Evolutionary conservation across 2,797 vertebrate genomes (phyloP), one percentile per base, ranked within the genome.

Genomic region (Arctocebus calabarensis): DNA sequence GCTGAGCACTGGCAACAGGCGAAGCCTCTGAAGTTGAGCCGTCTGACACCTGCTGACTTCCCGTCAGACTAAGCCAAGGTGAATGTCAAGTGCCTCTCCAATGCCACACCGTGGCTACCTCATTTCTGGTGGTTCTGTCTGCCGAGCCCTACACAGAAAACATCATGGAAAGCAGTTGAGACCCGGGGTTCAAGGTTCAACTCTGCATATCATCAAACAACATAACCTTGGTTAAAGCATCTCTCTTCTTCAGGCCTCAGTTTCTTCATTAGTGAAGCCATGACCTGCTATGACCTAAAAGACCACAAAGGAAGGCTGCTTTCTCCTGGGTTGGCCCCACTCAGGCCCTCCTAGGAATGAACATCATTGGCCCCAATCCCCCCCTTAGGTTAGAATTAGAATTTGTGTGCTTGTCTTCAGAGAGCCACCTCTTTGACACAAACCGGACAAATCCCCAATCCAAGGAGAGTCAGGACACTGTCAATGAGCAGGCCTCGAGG

Each of bases 71-170:
- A 0, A 0, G 2, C 68, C 4, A 7, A 62, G 32, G 55, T 64
- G 68, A 55, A 0, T 8, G 7, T 4, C 2, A 1, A 73, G 48
- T 14, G 3, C 29, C 3, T 32, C 12, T 52, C 59, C 6, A 25
- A 6, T 1, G 7, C 3, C 73, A 32, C 13, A 32, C 5, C 12
- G 23, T 73, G 3, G 2, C 10, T 40, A 32, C 45, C 11, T 14
- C 0, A 0, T 11, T 20, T 40, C 5, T 11, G 13, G 37, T 0
- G 4, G 5, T 32, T 20, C 29, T 45, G n/a, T 40, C 59, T 8
- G 17, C 68, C 48, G 45, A 45, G 59, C 3, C 43, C 52, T 68
- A 4, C 3, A 0, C 2, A n/a, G 20, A 22, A 61, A 57, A 61
- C 3, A 22, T 3, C 20, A 48, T 7, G 16, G 70, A 34, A 25